Base-by-base conservation (phyloP, 2,888 invertebrate genomes). In the Spatulosminthurus flaviceps region DNA sequence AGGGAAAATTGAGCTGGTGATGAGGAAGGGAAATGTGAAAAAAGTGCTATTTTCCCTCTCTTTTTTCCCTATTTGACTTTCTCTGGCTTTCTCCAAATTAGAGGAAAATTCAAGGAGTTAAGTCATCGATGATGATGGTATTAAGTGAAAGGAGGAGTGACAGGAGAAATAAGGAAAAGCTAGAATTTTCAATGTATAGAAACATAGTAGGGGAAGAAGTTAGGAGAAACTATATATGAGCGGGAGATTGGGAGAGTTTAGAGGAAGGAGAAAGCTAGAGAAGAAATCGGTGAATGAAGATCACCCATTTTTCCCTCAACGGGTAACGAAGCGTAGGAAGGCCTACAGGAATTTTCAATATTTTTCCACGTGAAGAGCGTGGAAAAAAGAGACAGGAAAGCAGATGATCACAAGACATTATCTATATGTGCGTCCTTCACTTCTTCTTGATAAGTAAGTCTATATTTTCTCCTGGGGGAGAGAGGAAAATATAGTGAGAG, bases 321-420 rank as follows among this genome's bases (percentile, higher is more conserved):
- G 75, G 13, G 75, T 76, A 76, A 66, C 75, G 66, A 76, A 66
- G 42, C 66, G 29, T 66, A 34, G 21, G 60, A 26, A 16, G 71
- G 42, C 60, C 60, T 51, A 42, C 11, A 76, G 75, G 75, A 76
- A 76, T 76, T 66, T 76, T 76, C 75, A 76, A 76, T 76, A 76
- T 76, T 76, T 76, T 76, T 76, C 75, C 75, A 76, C 67, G 66
- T 76, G 75, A 66, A 76, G 42, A 76, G 43, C 75, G 41, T 66
- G 41, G 67, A 67, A 67, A 74, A 73, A 76, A 41, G 66, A 16
- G 41, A 22, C 41, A 66, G 75, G 75, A 76, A 26, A 76, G 24
- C 75, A 76, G 75, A 76, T 76, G 75, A 76, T 66, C 66, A 66
- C 34, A n/a, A 29, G 34, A 64, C 42, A 71, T 42, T 19, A 60